Evolutionary conservation across 1,140 invertebrate genomes (phyloP).

Genomic region (Eubasilissa regina): DNA sequence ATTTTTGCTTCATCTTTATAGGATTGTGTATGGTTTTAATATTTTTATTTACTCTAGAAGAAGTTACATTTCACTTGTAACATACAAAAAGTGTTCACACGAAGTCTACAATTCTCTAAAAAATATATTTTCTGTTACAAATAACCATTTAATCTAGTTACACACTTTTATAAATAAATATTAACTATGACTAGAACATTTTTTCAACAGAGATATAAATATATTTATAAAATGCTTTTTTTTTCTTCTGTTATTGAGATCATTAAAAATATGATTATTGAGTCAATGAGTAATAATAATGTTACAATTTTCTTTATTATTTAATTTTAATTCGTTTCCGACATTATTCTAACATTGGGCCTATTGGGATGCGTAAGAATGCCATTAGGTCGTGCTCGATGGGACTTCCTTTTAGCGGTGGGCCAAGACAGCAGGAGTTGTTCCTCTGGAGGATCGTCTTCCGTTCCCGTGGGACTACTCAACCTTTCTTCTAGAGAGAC

Average conservation of each 20-base stretch:
- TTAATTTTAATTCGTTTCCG: conserved; percentile 45
- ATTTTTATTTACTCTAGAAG: background rate
- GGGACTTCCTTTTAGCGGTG: conserved; percentile 59
- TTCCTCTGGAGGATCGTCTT: conserved; percentile 67
- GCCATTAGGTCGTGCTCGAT: conserved; percentile 50
- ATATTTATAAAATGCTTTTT: background rate
- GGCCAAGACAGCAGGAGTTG: conserved; percentile 72
- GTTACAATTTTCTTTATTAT: too few relatives aligned
- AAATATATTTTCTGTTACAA: conserved; percentile 22
- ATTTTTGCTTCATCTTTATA: background rate
- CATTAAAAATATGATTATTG: background rate
- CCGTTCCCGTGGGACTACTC: conserved; percentile 59
- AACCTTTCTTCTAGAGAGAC: conserved; percentile 62
- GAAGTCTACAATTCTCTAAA: conserved; percentile 36
- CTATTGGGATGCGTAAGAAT: conserved; percentile 46
- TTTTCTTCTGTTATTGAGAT: conserved; percentile 17
- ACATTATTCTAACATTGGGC: conserved; percentile 47
- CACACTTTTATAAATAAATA: conserved; percentile 4
- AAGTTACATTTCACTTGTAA: background rate
- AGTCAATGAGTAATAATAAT: background rate
- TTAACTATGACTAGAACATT: conserved; percentile 10
- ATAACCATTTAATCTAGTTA: conserved; percentile 16
- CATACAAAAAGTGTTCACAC: conserved; percentile 1
- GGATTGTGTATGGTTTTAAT: background rate
- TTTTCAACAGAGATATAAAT: background rate